A percentile compares a stretch with the other conserved stretches of the same genome.
phyloP scores from a whole-genome alignment of 2,113 vertebrate species.

The Microcebus griseorufus region DNA sequence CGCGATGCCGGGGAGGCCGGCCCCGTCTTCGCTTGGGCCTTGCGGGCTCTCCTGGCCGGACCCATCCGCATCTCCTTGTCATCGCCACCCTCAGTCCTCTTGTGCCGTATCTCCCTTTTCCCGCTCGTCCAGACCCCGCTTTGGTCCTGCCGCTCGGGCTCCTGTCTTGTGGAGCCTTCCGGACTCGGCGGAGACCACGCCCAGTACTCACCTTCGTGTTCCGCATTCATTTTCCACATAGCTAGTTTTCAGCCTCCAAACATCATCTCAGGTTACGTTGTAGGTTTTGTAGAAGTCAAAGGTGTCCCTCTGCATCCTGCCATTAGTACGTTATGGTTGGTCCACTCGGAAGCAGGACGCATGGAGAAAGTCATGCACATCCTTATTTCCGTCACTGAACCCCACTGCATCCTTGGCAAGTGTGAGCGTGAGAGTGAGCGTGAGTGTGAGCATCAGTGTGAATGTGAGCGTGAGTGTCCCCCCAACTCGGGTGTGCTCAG shows the following conservation, averaged over 20 bases:
- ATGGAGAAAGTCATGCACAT: rapidly evolving
- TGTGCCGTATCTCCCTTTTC: not conserved
- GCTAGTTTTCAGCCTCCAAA: not conserved
- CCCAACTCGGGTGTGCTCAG: not conserved
- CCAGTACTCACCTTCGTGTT: too few relatives aligned
- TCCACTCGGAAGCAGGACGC: not conserved
- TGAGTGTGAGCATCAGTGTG: not conserved
- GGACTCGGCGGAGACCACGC: not conserved
- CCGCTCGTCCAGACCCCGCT: not conserved
- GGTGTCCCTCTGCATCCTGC: too few relatives aligned
- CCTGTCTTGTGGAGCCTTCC: not conserved
- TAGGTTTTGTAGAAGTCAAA: too few relatives aligned
- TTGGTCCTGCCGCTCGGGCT: not conserved
- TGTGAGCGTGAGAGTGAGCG: rapidly evolving
- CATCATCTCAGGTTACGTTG: rapidly evolving
- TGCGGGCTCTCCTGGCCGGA: rapidly evolving
- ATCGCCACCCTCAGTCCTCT: not conserved
- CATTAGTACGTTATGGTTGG: not conserved
- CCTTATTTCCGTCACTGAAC: not conserved
- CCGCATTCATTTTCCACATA: not conserved
- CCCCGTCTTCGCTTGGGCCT: not conserved
- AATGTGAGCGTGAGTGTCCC: rapidly evolving
- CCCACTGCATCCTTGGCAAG: not conserved
- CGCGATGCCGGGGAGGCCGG: not conserved
- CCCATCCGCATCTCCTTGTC: not conserved